Base-by-base conservation (phyloP, 2,888 invertebrate species). In the Dascillus cervinus region DNA sequence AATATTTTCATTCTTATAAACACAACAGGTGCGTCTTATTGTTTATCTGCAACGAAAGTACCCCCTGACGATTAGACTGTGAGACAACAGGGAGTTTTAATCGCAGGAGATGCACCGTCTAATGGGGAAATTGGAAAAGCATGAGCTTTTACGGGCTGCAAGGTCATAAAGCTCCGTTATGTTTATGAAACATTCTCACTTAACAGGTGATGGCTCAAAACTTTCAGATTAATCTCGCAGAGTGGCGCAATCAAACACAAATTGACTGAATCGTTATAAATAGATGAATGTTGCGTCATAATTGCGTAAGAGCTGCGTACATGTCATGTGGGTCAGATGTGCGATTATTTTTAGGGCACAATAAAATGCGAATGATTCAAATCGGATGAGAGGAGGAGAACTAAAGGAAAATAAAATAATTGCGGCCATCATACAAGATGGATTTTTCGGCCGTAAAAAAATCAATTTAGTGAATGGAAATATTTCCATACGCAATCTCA, bases 401-500 rank as follows among this genome's bases (percentile, higher is more conserved):
- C n/a, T n/a, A n/a, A n/a, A n/a, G n/a, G n/a, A n/a, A 34, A 34
- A 29, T 30, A 27, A 31, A 34, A 13, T 31, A 17, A 24, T 20
- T 20, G 10, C 22, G 15, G 20, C 28, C 34, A 27, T 34, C 28
- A 13, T 24, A 38, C 27, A 30, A 22, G n/a, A n/a, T n/a, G n/a
- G 31, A 22, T 17, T 30, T 29, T 17, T 11, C 29, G 12, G 8
- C 34, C 26, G 35, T 39, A 35, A 35, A 39, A 34, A 34, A 32
- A 52, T 57, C 57, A 55, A 57, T 57, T 48, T 55, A 39, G 39
- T 41, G 53, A 54, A 54, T 56, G 51, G 53, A 50, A 51, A 49
- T 51, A 56, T 56, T 57, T 47, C 50, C 54, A 55, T 57, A 50
- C 44, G 44, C 50, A 50, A 52, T 52, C 51, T 45, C 43, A 32